Evolutionary conservation across 2,888 invertebrate genomes (phyloP), one percentile per base, ranked within the genome.

Genomic region (Dasypogon diadema): DNA sequence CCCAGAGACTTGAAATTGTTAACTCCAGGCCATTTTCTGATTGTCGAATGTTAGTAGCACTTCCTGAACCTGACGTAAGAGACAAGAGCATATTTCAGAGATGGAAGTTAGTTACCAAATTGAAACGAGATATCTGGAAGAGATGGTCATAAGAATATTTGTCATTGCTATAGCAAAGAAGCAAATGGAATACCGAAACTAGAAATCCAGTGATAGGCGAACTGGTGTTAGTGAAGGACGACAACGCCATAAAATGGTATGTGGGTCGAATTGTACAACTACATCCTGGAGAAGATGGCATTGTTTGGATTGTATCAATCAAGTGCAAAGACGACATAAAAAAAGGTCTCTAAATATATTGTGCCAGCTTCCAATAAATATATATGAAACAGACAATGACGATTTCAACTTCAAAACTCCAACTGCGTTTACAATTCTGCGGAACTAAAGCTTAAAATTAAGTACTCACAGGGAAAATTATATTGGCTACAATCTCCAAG

Each of bases 31-130:
- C 68, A 68, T 46, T 48, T 68, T 24, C 16, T 68, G 10, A 48
- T 46, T 4, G 22, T 2, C 10, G 68, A 21, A 24, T 48, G 10
- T 16, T 48, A 3, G 16, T 48, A 6, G 68, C 68, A 22, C 46
- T 22, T 21, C 68, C 68, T 2, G 68, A 68, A 51, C n/a, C 8
- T 2, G 24, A 26, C 46, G 12, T n/a, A 46, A 24, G 16, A 5
- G 14, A 74, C n/a, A 30, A 24, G 80, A 81, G 37, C n/a, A n/a
- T 8, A 1, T 12, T 26, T 12, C 56, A 46, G 46, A 46, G 46
- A 12, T 46, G 46, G 46, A 46, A 46, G n/a, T 14, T 46, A n/a
- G 46, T 46, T 14, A 46, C 12, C 46, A 46, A 46, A 14, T 12
- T n/a, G 8, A 4, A n/a, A 46, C 14, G 12, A 14, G 14, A 46